Evolutionary conservation across 2,797 vertebrate genomes (phyloP), one percentile per base, ranked within the genome.

Genomic region (Pangasius macronema): DNA sequence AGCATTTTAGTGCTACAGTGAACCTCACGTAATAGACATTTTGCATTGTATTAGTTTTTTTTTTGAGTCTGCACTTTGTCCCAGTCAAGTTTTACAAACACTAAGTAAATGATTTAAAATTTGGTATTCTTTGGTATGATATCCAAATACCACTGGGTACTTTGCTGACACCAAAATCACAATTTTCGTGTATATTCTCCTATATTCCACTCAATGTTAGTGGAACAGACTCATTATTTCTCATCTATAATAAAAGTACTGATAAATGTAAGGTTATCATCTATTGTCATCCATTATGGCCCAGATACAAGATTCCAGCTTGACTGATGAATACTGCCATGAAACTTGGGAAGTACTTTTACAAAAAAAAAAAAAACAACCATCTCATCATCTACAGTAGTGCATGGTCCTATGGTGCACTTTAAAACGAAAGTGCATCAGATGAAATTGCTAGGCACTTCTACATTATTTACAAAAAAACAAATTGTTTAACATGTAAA

Each of bases 391-490:
- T 1, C 24, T 59, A 57, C 77, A 42, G 79, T 61, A 80, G 77
- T 57, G 53, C 55, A 61, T 81, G 55, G 55, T 42, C 79, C 79
- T 81, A 42, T 2, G 11, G 22, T 42, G 22, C 55, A 87, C 46
- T 22, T 86, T 81, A 53, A 67, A 33, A n/a, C 36, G 72, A 5
- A 83, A 67, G 79, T 42, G 20, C 57, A 49, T 57, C 30, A 16
- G 75, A 83, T 46, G 24, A 76, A 84, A 86, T 24, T 51, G 39
- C 86, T 86, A 87, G 84, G 86, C 86, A 86, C 82, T 81, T 90
- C 49, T 76, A 87, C 73, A 82, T 86, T 83, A 88, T 79, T 59
- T 76, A 67, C 82, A 87, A 46, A 77, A 8, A 86, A 57, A 79
- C 51, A 24, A 84, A 49, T 10, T 24, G 36, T 55, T 55, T 16